Conservation (phyloP, 2,797 vertebrate species). For the Microctenopoma stevenorrisi region DNA sequence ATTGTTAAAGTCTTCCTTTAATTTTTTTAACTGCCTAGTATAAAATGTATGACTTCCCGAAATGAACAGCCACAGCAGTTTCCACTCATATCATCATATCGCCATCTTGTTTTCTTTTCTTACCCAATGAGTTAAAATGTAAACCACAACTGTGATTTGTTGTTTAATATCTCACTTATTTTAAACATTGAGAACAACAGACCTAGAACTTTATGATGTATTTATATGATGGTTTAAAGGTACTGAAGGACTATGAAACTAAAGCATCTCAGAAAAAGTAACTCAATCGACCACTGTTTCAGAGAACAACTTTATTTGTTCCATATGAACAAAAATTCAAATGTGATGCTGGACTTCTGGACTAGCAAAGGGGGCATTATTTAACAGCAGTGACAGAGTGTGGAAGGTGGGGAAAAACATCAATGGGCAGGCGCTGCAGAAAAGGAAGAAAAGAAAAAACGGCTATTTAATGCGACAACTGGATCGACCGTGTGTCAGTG, state of each 20-base stretch:
- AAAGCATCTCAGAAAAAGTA: no score
- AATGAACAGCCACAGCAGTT: slow-evolving; percentile 5
- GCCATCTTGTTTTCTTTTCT: slow-evolving; percentile 1
- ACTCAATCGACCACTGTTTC: slow-evolving; percentile 9
- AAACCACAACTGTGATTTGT: slow-evolving; percentile 43
- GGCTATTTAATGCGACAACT: slow-evolving; percentile 5
- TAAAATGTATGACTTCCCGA: slow-evolving; percentile 2
- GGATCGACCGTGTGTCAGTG: slow-evolving; percentile 5
- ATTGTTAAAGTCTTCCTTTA: no score
- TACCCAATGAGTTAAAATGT: slow-evolving; percentile 51
- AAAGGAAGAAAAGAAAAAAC: slow-evolving; percentile 1
- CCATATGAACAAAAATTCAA: slow-evolving; percentile 75
- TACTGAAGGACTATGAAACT: no score
- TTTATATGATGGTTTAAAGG: no score
- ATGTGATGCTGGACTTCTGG: slow-evolving; percentile 47
- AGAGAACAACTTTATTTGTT: slow-evolving; percentile 75
- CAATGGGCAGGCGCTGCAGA: slow-evolving; percentile 79
- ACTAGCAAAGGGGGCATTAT: slow-evolving; percentile 30
- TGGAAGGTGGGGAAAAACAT: slow-evolving; percentile 42
- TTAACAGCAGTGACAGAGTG: slow-evolving; percentile 49
- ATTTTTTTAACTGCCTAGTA: not conserved
- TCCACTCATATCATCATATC: slow-evolving; percentile 13
- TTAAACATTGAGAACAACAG: not conserved
- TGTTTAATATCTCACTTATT: slow-evolving; percentile 50
- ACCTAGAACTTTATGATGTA: no score